Evolutionary conservation across 2,113 vertebrate species (phyloP).

Genomic region (Clupea harengus): DNA sequence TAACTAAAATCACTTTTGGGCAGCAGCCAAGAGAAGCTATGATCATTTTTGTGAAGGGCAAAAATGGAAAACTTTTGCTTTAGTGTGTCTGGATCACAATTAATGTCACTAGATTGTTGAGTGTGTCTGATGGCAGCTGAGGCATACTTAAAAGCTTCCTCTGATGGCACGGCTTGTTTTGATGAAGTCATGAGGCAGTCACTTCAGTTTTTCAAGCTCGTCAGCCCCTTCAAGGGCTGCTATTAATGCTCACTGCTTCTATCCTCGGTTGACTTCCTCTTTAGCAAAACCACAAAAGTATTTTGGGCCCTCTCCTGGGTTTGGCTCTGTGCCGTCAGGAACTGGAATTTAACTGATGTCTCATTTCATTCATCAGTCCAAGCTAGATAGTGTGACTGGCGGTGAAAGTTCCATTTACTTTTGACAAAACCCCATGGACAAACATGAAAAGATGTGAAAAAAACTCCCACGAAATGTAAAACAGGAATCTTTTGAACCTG

Average conservation of each 20-base stretch:
- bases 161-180: constrained; percentile 2
- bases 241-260: not conserved
- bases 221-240: not conserved
- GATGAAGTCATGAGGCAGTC: constrained; percentile 1
- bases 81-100: not conserved
- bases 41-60: not conserved
- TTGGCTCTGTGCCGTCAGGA: not conserved
- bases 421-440: not conserved
- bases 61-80: not conserved
- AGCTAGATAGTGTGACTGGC: not conserved
- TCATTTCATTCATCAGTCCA: not conserved
- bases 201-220: not conserved
- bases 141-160: not conserved
- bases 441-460: not conserved
- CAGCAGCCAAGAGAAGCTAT: not conserved
- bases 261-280: not conserved
- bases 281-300: not conserved
- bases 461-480: not conserved
- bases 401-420: not conserved
- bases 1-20: not conserved
- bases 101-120: not conserved
- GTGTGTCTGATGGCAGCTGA: not conserved
- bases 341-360: not conserved
- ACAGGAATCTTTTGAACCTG: not conserved
- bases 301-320: constrained; percentile 6